phyloP scores from a whole-genome alignment of 2,113 vertebrate genomes.

The Speoplatyrhinus poulsoni region DNA sequence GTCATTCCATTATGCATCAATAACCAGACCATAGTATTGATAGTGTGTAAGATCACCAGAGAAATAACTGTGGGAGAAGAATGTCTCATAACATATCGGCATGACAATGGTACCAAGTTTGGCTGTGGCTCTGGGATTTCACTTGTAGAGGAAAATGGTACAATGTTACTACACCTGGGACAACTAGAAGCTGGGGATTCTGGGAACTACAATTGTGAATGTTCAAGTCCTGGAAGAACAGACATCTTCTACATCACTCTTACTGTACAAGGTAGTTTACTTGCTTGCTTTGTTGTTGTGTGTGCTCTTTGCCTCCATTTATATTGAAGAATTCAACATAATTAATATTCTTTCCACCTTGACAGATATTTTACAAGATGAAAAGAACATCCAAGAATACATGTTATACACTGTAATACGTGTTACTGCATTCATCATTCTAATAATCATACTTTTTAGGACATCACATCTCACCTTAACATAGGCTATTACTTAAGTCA shows the following conservation, averaged over 20 bases:
- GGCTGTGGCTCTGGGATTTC: conserved; percentile 21
- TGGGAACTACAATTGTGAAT: conserved; percentile 17
- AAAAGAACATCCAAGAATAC: not conserved
- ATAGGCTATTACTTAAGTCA: too few species aligned
- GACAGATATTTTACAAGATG: too few species aligned
- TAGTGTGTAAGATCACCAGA: not conserved
- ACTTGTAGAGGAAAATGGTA: conserved; percentile 3
- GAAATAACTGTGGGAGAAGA: not conserved
- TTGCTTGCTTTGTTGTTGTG: not conserved
- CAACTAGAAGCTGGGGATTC: conserved; percentile 4
- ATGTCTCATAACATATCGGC: not conserved
- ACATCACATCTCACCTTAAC: too few species aligned
- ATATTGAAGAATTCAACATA: too few species aligned
- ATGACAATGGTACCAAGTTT: fast-evolving
- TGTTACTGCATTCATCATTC: not conserved
- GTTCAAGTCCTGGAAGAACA: fast-evolving
- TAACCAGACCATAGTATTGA: fast-evolving
- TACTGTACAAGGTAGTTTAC: conserved; percentile 25
- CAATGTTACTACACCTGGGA: conserved; percentile 12
- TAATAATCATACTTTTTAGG: not conserved
- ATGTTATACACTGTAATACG: not conserved
- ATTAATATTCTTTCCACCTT: too few species aligned
- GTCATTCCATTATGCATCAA: not conserved
- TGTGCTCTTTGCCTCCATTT: too few species aligned
- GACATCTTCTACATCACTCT: not conserved